Evolutionary conservation across 2,888 invertebrate species (phyloP), one percentile per base, ranked within the genome.

Genomic region (Limnephilus rhombicus): DNA sequence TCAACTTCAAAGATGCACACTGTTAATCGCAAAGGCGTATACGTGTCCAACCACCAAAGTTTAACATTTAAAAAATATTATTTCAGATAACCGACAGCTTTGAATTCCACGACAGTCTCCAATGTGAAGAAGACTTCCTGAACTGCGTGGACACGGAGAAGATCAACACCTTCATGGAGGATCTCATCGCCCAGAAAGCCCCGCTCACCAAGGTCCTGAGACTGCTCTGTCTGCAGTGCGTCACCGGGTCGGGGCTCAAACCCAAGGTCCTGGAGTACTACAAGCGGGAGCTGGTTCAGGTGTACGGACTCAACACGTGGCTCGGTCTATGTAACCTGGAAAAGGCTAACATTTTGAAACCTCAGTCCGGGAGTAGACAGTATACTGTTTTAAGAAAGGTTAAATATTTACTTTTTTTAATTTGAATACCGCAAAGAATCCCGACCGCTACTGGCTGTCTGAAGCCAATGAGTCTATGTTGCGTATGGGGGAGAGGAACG

Each of bases 111-210:
- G 98, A 98, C 94, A 97, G 97, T 87, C 95, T 99, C 80, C 97
- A 98, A 94, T 97, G 98, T 81, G 99, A 99, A 94, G 99, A 99
- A 95, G 99, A 99, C 94, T 98, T 99, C 94, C 96, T 99, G 94
- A 98, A 99, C 94, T 98, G 99, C 93, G 97, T 98, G 34, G 99
- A 99, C 94, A 98, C 98, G 2, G 99, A 99, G 94, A 98, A 98
- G 95, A 96, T 98, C 0, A 98, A 98, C 95, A 96, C 98, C 0
- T 98, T 98, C 94, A 99, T 99, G 93, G 99, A 99, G 95, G 98
- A 99, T 94, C 97, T 98, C 94, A 99, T 99, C 92, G 98, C 98
- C 0, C 98, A 98, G 94, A 97, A 98, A 94, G 97, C 97, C 94
- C 98, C 99, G 0, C 95, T 99, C 2, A 96, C 97, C 4, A 98